phyloP scores from a whole-genome alignment of 2,113 vertebrate genomes.

The Pavo muticus region DNA sequence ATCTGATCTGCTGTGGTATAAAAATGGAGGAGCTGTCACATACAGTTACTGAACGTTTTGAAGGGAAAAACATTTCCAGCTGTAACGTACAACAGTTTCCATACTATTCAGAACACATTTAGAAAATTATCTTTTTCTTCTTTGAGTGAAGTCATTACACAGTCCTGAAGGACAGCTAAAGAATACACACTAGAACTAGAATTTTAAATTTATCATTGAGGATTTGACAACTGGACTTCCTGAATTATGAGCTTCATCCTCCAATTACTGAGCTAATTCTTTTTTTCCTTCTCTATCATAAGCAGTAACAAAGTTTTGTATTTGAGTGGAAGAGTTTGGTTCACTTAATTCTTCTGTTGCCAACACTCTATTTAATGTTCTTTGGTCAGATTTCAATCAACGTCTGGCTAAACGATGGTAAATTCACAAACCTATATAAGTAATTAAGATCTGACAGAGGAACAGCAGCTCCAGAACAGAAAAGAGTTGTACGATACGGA shows the following conservation, averaged over 20 bases:
- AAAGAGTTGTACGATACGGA: not conserved
- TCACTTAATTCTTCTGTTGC: not conserved
- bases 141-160: not conserved
- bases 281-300: not conserved
- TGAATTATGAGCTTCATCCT: not conserved
- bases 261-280: not conserved
- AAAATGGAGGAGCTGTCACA: constrained; percentile 48
- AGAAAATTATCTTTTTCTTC: not conserved
- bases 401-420: not conserved
- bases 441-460: not conserved
- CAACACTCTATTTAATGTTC: not conserved
- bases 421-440: not conserved
- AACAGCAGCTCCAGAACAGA: not conserved
- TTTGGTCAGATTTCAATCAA: not conserved
- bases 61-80: constrained; percentile 57
- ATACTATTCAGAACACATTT: not conserved
- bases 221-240: constrained; percentile 38
- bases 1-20: constrained; percentile 22
- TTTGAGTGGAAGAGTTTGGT: not conserved
- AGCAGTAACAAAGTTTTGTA: not conserved
- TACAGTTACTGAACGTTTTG: not conserved
- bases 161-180: not conserved
- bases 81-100: constrained; percentile 28
- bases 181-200: not conserved
- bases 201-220: constrained; percentile 6